Conservation (phyloP, 2,113 vertebrate species). For the Anolis sagrei region DNA sequence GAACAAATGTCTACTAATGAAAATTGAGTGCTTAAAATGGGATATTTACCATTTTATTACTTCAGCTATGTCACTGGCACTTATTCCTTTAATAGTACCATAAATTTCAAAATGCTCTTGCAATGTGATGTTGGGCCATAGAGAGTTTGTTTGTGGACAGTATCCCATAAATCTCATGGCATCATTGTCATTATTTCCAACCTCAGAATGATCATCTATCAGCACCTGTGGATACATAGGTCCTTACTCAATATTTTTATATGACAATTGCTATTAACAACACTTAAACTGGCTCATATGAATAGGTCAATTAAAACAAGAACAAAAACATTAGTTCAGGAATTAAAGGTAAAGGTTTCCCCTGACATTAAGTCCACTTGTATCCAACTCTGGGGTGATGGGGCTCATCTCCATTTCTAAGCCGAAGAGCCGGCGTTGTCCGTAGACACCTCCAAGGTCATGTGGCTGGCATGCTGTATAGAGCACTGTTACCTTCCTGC, state of each 20-base stretch:
- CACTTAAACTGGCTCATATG: not conserved
- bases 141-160: conserved; percentile 90
- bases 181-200: conserved; percentile 69
- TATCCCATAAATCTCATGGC: conserved; percentile 87
- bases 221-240: conserved; percentile 79
- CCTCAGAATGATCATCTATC: conserved; percentile 83
- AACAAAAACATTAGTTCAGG: accelerated
- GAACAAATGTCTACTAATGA: not conserved
- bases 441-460: too few relatives aligned
- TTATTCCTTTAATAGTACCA: conserved; percentile 92
- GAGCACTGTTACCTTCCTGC: too few relatives aligned
- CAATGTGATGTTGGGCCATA: conserved; percentile 92
- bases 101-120: conserved; percentile 95
- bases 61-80: conserved; percentile 77
- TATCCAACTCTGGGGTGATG: too few relatives aligned
- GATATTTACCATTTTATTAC: conserved; percentile 83
- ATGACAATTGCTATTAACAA: not conserved
- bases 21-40: not conserved
- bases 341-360: too few relatives aligned
- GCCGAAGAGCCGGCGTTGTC: too few relatives aligned
- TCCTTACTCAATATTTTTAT: accelerated
- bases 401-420: too few relatives aligned
- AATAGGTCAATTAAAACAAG: not conserved
- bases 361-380: too few relatives aligned
- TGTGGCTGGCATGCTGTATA: too few relatives aligned